Evolutionary conservation across 64 coral and sea anemone species (phyloP).

Genomic region (Anthopleura sola): DNA sequence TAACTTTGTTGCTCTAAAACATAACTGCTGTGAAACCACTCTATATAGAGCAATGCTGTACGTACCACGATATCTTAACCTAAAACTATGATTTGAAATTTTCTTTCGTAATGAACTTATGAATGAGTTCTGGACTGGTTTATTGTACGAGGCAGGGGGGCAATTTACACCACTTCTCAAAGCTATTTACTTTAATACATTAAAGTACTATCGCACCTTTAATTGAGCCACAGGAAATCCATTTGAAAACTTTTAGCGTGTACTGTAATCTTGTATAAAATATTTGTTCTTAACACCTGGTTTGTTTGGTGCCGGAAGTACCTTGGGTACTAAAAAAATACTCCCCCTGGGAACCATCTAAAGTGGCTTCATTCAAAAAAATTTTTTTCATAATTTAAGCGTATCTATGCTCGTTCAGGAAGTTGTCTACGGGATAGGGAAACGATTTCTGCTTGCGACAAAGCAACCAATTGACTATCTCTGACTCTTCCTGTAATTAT

Average conservation of each 20-base stretch:
- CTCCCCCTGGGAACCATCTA: too few species aligned
- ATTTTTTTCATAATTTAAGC: neutral
- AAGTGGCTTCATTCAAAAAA: too few species aligned
- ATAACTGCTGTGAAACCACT: too few species aligned
- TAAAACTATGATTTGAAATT: too few species aligned
- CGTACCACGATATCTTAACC: too few species aligned
- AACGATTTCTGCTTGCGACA: neutral
- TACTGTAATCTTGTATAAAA: neutral
- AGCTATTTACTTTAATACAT: neutral
- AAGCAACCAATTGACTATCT: neutral
- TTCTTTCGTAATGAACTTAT: too few species aligned
- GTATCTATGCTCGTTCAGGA: neutral
- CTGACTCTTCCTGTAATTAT: neutral
- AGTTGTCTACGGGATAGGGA: neutral
- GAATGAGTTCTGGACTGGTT: neutral
- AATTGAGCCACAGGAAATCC: neutral
- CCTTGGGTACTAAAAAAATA: neutral
- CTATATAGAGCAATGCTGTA: too few species aligned
- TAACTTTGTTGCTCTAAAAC: too few species aligned
- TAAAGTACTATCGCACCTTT: neutral
- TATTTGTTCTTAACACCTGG: neutral
- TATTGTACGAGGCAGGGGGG: neutral
- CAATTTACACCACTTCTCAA: neutral
- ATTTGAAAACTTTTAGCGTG: neutral
- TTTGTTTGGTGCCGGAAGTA: neutral